Conservation (phyloP, 1,140 invertebrate species). For the Reticulitermes speratus region DNA sequence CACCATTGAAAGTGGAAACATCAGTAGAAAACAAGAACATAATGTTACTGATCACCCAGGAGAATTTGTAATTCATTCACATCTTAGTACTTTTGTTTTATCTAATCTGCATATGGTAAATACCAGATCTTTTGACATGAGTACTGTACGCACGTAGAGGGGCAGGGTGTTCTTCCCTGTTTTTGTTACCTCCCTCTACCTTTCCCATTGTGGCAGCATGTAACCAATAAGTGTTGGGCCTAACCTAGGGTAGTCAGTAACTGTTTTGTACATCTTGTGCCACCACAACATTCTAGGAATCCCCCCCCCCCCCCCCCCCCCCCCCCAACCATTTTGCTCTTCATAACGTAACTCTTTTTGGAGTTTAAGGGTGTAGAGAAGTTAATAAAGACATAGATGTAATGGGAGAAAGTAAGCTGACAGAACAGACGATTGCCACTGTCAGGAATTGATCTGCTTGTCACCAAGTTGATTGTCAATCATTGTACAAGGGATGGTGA, state of each 20-base stretch:
- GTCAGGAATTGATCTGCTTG: background rate
- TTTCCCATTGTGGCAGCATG: constrained; percentile 1
- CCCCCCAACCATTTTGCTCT: no score
- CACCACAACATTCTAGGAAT: background rate
- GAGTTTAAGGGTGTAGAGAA: background rate
- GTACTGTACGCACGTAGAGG: background rate
- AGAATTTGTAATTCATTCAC: no score
- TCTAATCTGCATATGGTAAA: no score
- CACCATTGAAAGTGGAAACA: no score
- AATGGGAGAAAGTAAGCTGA: constrained; percentile 6
- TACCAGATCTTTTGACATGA: background rate
- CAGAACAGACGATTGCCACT: background rate
- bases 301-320: no score
- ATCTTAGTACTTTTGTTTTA: no score
- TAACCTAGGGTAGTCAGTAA: constrained; percentile 9
- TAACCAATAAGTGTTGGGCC: background rate
- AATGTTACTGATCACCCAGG: no score
- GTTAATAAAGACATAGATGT: constrained; percentile 13
- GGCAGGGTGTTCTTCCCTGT: background rate
- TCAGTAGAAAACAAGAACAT: no score
- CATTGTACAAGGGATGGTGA: background rate
- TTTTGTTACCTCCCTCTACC: background rate
- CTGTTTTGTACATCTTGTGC: background rate
- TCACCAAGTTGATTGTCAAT: background rate
- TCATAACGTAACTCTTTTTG: background rate